A percentile compares a stretch with the other conserved stretches of the same genome.
Evolutionary conservation across 2,888 invertebrate species (phyloP).

Genomic region (Lithosia quadra): DNA sequence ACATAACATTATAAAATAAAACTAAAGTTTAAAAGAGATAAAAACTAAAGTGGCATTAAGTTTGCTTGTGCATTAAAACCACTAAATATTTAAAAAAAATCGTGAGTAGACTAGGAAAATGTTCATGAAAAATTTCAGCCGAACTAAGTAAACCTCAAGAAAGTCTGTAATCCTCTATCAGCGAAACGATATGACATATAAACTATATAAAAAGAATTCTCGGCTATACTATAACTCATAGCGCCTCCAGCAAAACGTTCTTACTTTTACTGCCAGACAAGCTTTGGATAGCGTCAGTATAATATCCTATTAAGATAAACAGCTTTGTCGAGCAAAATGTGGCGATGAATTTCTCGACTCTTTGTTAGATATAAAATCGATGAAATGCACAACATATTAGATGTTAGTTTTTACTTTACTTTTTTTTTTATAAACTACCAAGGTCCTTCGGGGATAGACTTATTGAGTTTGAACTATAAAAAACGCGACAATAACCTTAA

Average conservation of each 20-base stretch:
- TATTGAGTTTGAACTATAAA: too few species aligned
- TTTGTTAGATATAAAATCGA: neutral
- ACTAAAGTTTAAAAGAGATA: too few species aligned
- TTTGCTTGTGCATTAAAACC: too few species aligned
- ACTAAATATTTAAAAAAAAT: too few species aligned
- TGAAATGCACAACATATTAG: neutral
- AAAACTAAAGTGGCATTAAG: too few species aligned
- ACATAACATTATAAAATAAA: too few species aligned
- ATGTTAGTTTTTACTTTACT: neutral
- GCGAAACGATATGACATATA: neutral
- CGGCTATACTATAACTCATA: neutral
- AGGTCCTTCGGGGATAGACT: neutral
- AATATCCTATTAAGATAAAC: constrained; percentile 10
- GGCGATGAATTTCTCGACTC: neutral
- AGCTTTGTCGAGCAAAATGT: neutral
- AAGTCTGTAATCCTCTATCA: neutral
- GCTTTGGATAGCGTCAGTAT: constrained; percentile 6
- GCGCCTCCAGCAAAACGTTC: constrained; percentile 5
- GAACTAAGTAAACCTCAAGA: constrained; percentile 1
- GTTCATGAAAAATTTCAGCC: neutral
- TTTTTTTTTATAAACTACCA: neutral
- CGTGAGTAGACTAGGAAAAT: neutral
- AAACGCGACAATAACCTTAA: too few species aligned
- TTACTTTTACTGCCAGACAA: neutral
- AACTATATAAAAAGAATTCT: constrained; percentile 2